Percentiles rank a stretch among this genome's conserved stretches.
phyloP scores from a whole-genome alignment of 2,113 vertebrate genomes.

The Alouatta palliata region DNA sequence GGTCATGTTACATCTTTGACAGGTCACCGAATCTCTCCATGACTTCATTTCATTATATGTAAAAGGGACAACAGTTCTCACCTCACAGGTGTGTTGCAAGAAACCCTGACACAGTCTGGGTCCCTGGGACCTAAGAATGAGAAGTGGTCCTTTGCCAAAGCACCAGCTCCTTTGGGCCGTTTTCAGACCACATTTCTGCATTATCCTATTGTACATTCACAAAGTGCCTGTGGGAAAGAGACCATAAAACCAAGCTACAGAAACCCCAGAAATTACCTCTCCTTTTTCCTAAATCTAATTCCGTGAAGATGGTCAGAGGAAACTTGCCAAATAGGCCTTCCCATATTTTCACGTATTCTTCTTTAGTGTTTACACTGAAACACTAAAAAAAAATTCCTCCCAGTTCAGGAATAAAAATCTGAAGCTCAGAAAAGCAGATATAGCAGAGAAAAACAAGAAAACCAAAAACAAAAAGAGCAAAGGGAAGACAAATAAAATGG shows the following conservation, averaged over 20 bases:
- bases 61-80: not conserved
- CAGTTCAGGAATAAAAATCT: not conserved
- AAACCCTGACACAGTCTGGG: not conserved
- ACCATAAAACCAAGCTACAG: not conserved
- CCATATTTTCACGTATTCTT: not conserved
- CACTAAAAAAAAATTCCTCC: not conserved
- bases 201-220: not conserved
- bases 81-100: not conserved
- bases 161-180: not conserved
- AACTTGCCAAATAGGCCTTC: not conserved
- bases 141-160: not conserved
- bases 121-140: not conserved
- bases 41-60: not conserved
- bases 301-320: not conserved
- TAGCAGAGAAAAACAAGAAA: not conserved
- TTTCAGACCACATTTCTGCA: not conserved
- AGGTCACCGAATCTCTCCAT: not conserved
- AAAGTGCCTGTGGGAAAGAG: not conserved
- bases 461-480: not conserved
- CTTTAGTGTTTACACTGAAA: not conserved
- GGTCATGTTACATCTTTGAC: not conserved
- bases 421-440: not conserved
- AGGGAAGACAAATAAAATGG: slow-evolving; percentile 3
- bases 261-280: not conserved
- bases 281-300: not conserved